These are phyloP conservation scores for Caenorhabditis sinica DNA, from an alignment of 2,888 invertebrate genomes.

Conservation along the genomic window DNA sequence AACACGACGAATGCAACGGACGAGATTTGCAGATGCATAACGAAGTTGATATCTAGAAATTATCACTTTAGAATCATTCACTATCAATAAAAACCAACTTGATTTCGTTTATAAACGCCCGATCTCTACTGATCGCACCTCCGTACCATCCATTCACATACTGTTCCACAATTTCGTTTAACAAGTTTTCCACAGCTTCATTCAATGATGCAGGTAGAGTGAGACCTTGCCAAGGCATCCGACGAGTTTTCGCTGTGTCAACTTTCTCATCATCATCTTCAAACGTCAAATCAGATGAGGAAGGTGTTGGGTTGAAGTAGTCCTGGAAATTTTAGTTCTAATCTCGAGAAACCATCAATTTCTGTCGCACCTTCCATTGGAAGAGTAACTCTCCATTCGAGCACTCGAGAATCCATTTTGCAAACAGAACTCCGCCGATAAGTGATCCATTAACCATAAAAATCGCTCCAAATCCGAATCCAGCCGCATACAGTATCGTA, in stretches of 20 bases:
- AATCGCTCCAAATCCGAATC: slow-evolving; percentile 45
- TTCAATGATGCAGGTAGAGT: slow-evolving; percentile 70
- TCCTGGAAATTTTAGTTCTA: not conserved
- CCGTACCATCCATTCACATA: slow-evolving; percentile 81
- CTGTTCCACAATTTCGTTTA: slow-evolving; percentile 77
- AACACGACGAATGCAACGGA: slow-evolving; percentile 66
- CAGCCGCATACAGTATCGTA: slow-evolving; percentile 45
- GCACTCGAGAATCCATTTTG: slow-evolving; percentile 58
- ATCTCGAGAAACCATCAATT: no score
- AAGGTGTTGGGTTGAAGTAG: not conserved
- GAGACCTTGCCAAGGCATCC: slow-evolving; percentile 69
- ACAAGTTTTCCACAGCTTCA: slow-evolving; percentile 76
- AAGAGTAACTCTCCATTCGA: slow-evolving; percentile 62
- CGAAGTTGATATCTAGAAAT: slow-evolving; percentile 79
- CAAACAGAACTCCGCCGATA: slow-evolving; percentile 39
- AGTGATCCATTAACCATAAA: slow-evolving; percentile 26
- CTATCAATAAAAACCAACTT: slow-evolving; percentile 55
- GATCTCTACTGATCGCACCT: slow-evolving; percentile 77
- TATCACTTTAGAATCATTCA: not conserved
- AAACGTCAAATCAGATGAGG: not conserved
- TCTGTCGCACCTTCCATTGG: slow-evolving; percentile 60
- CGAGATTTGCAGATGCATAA: slow-evolving; percentile 72
- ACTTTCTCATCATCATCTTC: slow-evolving; percentile 34
- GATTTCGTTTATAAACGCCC: slow-evolving; percentile 80
- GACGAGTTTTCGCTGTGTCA: slow-evolving; percentile 54